Percentiles rank a stretch among this genome's conserved stretches.
Conservation (phyloP, 2,888 invertebrate genomes). For the Sphaerophoria taeniata region DNA sequence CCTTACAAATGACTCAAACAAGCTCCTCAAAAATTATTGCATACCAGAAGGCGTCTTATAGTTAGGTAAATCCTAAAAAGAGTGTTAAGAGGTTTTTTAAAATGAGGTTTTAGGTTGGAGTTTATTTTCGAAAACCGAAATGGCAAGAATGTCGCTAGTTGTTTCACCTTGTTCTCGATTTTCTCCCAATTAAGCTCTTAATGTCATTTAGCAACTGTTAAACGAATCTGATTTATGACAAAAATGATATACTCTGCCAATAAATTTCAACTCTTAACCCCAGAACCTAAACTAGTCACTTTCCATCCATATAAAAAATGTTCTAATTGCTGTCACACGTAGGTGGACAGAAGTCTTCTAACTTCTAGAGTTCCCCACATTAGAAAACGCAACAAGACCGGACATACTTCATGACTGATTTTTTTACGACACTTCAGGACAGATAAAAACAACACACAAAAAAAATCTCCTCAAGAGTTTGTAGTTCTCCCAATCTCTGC, state of each 20-base stretch:
- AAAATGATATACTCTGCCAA: not conserved
- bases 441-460: not conserved
- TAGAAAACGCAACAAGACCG: not conserved
- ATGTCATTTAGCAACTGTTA: too few species aligned
- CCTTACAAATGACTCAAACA: too few species aligned
- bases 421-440: conserved; percentile 57
- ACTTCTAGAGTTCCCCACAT: not conserved
- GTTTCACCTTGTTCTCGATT: too few species aligned
- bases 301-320: not conserved
- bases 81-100: too few species aligned
- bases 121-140: too few species aligned
- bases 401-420: conserved; percentile 60
- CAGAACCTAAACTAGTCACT: not conserved
- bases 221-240: too few species aligned
- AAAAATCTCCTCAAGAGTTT: conserved; percentile 6
- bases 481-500: conserved; percentile 4
- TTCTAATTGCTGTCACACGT: conserved; percentile 46
- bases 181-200: too few species aligned
- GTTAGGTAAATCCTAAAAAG: too few species aligned
- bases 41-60: too few species aligned
- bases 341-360: conserved; percentile 21
- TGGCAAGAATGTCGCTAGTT: too few species aligned
- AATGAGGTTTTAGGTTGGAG: too few species aligned
- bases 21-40: too few species aligned
- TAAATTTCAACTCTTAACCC: not conserved